Conservation (phyloP, 2,888 invertebrate species). For the Thereva nobilitata region DNA sequence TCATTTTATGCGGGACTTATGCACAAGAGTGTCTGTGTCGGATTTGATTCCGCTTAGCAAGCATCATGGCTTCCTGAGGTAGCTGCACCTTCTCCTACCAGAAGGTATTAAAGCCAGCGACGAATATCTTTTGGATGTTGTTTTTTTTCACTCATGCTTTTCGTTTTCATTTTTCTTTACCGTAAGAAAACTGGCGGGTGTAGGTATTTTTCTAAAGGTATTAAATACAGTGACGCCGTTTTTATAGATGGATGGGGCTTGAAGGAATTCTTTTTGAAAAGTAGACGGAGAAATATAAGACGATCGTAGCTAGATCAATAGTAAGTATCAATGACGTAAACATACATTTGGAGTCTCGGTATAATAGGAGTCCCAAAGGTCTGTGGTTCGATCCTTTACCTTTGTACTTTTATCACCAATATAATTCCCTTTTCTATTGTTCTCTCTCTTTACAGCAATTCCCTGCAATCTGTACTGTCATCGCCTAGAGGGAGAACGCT, state of each 20-base stretch:
- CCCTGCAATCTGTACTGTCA: too few species aligned
- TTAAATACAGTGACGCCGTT: slow-evolving; percentile 29
- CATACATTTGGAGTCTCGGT: too few species aligned
- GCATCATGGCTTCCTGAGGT: slow-evolving; percentile 41
- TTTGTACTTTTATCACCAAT: too few species aligned
- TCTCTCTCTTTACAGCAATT: too few species aligned
- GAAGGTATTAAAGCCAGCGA: slow-evolving; percentile 32
- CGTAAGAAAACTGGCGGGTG: slow-evolving; percentile 2
- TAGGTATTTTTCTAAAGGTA: background rate
- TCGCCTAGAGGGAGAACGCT: too few species aligned
- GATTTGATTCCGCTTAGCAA: slow-evolving; percentile 36
- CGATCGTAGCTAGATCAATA: too few species aligned
- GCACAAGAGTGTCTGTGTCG: slow-evolving; percentile 23
- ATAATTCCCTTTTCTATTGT: too few species aligned
- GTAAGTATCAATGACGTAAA: too few species aligned
- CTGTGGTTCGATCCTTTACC: too few species aligned
- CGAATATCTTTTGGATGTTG: slow-evolving; percentile 5
- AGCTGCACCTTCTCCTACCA: slow-evolving; percentile 42
- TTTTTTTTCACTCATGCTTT: background rate
- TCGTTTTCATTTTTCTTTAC: slow-evolving; percentile 2
- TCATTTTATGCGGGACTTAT: slow-evolving; percentile 8
- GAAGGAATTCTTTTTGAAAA: background rate
- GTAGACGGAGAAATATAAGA: too few species aligned
- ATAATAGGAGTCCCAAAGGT: too few species aligned
- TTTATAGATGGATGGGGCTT: background rate